phyloP scores from a whole-genome alignment of 2,888 invertebrate species.

The Nymphalis c-album region DNA sequence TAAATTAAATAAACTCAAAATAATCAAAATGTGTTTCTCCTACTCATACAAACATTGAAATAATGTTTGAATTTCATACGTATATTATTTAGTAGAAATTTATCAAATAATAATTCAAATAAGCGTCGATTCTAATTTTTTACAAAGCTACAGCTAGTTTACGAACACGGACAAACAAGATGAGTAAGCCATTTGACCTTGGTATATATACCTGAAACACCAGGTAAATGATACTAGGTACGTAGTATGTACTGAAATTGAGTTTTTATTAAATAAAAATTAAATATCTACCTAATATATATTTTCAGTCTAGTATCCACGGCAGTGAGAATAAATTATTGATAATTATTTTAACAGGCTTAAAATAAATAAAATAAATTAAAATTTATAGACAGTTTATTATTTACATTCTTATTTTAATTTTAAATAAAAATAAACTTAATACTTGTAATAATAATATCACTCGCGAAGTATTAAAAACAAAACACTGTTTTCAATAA shows the following conservation, averaged over 20 bases:
- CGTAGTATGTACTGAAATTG: slow-evolving; percentile 4
- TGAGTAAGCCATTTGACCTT: slow-evolving; percentile 51
- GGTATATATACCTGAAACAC: slow-evolving; percentile 56
- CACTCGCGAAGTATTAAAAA: slow-evolving; percentile 20
- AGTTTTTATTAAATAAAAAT: too few species aligned
- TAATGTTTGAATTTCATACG: neutral
- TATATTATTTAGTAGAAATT: too few species aligned
- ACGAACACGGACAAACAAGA: slow-evolving; percentile 19
- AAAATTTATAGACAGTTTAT: slow-evolving; percentile 10
- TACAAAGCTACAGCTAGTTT: neutral
- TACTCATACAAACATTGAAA: neutral
- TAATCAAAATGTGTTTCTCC: neutral
- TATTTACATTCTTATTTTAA: slow-evolving; percentile 23
- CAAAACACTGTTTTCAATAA: slow-evolving; percentile 16
- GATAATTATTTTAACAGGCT: too few species aligned
- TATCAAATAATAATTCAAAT: too few species aligned
- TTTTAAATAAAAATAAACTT: slow-evolving; percentile 12
- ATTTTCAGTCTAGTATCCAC: too few species aligned
- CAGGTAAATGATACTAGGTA: slow-evolving; percentile 37
- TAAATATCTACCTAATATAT: neutral
- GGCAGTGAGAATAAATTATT: too few species aligned
- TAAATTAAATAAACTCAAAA: neutral
- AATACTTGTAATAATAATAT: slow-evolving; percentile 20
- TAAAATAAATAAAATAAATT: neutral
- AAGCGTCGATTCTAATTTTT: too few species aligned